phyloP scores from a whole-genome alignment of 2,113 vertebrate genomes.

The Capreolus pygargus region DNA sequence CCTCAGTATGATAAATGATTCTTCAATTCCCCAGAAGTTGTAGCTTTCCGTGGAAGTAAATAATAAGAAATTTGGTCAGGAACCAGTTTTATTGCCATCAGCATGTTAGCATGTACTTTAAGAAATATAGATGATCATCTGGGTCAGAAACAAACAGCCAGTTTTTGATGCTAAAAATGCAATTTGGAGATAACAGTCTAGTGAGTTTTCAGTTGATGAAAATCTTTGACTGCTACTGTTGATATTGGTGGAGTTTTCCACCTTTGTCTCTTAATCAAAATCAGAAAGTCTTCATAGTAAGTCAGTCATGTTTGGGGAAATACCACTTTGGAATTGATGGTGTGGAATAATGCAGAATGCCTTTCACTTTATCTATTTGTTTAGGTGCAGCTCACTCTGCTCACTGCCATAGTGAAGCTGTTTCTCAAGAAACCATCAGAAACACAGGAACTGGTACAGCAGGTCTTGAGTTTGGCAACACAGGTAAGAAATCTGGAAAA shows the following conservation, averaged over 20 bases:
- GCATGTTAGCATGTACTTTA: background rate
- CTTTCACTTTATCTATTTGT: background rate
- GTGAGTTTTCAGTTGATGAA: background rate
- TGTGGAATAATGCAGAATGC: background rate
- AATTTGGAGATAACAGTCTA: background rate
- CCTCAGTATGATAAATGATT: background rate
- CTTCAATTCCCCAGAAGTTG: background rate
- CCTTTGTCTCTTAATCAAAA: background rate
- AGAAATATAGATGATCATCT: background rate
- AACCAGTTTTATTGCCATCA: background rate
- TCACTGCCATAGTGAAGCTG: conserved; percentile 96
- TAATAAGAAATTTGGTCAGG: background rate
- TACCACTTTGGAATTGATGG: background rate
- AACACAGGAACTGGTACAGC: conserved; percentile 96
- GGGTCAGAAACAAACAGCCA: background rate
- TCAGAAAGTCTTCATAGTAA: background rate
- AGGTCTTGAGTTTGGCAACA: conserved; percentile 96
- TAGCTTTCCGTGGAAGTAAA: background rate
- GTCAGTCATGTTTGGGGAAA: background rate
- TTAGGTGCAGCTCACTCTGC: conserved; percentile 94
- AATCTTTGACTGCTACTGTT: background rate
- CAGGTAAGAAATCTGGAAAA: conserved; percentile 85
- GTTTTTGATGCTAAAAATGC: conserved; percentile 26
- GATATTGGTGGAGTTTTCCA: background rate
- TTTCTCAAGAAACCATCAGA: conserved; percentile 98